Evolutionary conservation across 2,888 invertebrate genomes (phyloP).

Genomic region (Orthonevra nobilis): DNA sequence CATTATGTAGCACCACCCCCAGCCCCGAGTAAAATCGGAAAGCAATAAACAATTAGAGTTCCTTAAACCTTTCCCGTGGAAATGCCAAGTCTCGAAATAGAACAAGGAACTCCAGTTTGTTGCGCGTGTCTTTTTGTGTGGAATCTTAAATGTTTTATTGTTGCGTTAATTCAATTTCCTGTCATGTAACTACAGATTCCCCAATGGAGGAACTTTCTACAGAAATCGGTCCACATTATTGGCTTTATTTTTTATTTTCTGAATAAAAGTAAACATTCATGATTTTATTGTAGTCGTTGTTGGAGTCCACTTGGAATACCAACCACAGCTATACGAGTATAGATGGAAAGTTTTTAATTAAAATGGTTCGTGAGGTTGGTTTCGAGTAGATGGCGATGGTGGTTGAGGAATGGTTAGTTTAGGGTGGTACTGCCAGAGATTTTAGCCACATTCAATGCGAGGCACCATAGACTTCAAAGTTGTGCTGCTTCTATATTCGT

Average conservation of each 20-base stretch:
- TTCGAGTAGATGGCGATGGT: too few relatives aligned
- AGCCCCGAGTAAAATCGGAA: too few relatives aligned
- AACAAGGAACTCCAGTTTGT: too few relatives aligned
- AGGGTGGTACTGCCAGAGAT: not conserved
- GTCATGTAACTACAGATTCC: constrained; percentile 47
- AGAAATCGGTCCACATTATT: constrained; percentile 26
- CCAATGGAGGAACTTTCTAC: constrained; percentile 31
- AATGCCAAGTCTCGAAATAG: too few relatives aligned
- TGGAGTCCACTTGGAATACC: constrained; percentile 38
- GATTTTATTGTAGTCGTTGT: constrained; percentile 47
- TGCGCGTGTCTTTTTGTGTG: constrained; percentile 9
- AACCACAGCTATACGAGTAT: constrained; percentile 15
- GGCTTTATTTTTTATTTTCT: constrained; percentile 15
- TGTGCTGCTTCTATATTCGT: constrained; percentile 25
- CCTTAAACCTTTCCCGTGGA: too few relatives aligned
- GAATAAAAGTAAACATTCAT: constrained; percentile 66
- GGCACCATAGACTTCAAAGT: constrained; percentile 37
- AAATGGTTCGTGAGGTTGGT: constrained; percentile 59
- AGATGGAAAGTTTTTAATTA: constrained; percentile 67
- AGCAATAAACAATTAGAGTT: too few relatives aligned
- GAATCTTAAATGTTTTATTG: constrained; percentile 30
- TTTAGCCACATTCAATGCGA: constrained; percentile 28
- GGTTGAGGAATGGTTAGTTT: constrained; percentile 42
- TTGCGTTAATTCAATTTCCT: constrained; percentile 59
- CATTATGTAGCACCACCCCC: too few relatives aligned